Base-by-base conservation (phyloP, 2,113 vertebrate species). In the Todiramphus saurophagus region DNA sequence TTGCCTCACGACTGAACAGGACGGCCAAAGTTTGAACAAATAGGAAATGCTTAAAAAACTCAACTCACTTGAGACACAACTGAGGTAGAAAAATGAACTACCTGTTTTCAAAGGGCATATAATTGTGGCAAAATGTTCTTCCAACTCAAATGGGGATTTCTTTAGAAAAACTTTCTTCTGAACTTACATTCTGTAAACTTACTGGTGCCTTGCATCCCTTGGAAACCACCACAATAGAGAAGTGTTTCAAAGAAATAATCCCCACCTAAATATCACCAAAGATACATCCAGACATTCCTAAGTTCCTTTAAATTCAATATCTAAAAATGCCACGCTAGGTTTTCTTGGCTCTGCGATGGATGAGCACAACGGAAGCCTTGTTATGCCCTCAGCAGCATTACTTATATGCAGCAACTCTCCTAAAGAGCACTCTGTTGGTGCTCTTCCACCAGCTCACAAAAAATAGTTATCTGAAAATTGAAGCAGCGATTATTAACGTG, bases 391-490 rank as follows among this genome's bases (percentile, higher is more conserved):
- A 0, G 91, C 94, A 91, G 90, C 79, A 5, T 58, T 76, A 85
- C 93, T 97, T 96, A 96, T 89, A 96, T 82, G 88, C 80, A 91
- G 88, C 44, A 82, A 21, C 73, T 31, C 93, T 97, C 94, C 94
- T 91, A 96, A 96, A 97, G 95, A 88, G 81, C 87, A 90, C 95
- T 96, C 96, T 96, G 93, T 96, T 96, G 96, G 89, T 92, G 94
- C 35, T 88, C 83, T 95, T 84, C 85, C 94, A 93, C 91, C 86
- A 64, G 91, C 94, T 96, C 80, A 95, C 96, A 95, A 91, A 85
- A 96, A 94, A 86, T 13, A 92, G 96, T 68, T 94, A 92, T 96
- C 93, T 93, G 91, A 72, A 95, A 95, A 94, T 83, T 97, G 96
- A 97, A 97, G 95, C 81, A 31, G 84, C 13, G 14, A 89, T 92